Percentiles rank a stretch among this genome's conserved stretches.
Conservation (phyloP, 1,140 invertebrate genomes). For the Battus philenor region DNA sequence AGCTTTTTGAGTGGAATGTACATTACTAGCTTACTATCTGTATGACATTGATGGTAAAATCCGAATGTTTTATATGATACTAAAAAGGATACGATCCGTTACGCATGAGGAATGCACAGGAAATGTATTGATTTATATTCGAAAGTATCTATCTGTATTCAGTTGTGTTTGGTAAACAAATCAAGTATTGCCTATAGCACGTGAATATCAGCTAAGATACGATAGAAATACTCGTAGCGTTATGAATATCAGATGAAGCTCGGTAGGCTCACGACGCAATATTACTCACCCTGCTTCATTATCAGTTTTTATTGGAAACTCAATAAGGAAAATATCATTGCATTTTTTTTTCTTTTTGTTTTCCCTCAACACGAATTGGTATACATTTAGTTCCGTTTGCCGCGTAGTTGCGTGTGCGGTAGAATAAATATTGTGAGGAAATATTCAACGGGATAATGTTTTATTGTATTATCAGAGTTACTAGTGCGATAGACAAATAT, state of each 20-base stretch:
- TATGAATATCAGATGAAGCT: slow-evolving; percentile 59
- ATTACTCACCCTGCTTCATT: slow-evolving; percentile 51
- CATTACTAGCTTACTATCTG: too few species aligned
- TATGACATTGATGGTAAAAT: too few species aligned
- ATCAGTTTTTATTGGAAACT: slow-evolving; percentile 59
- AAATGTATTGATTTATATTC: slow-evolving; percentile 16
- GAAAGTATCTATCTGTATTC: slow-evolving; percentile 25
- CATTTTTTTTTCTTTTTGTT: slow-evolving; percentile 44
- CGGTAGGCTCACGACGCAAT: slow-evolving; percentile 30
- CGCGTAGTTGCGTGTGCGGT: slow-evolving; percentile 46
- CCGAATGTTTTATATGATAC: too few species aligned
- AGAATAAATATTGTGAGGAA: slow-evolving; percentile 42
- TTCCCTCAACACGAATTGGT: slow-evolving; percentile 22
- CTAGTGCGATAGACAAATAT: slow-evolving; percentile 27
- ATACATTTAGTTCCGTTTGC: slow-evolving; percentile 28
- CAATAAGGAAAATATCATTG: slow-evolving; percentile 49
- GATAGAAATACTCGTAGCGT: slow-evolving; percentile 40
- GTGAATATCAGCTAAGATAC: slow-evolving; percentile 26
- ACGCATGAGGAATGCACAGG: neutral
- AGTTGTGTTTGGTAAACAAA: slow-evolving; percentile 36
- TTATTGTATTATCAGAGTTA: slow-evolving; percentile 42
- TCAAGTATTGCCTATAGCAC: slow-evolving; percentile 31
- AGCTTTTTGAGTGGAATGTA: too few species aligned
- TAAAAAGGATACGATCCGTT: slow-evolving; percentile 1
- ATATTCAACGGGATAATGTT: slow-evolving; percentile 27